Evolutionary conservation across 2,797 vertebrate species (phyloP).

Genomic region (Pteronotus mesoamericanus): DNA sequence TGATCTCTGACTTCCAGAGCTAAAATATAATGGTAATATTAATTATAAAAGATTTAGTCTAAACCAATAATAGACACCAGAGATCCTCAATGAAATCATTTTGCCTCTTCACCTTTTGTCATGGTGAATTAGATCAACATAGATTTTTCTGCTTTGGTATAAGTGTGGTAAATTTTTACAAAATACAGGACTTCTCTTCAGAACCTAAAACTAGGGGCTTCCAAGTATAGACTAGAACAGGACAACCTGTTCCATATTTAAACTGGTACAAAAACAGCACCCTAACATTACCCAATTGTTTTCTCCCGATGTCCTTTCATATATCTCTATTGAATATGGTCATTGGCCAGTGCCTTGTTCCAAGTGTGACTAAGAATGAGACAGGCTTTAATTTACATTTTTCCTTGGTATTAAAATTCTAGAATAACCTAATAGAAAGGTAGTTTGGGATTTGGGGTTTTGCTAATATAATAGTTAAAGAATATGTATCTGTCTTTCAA

Average conservation of each 20-base stretch:
- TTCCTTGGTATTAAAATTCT: not conserved
- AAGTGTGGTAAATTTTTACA: conserved; percentile 31
- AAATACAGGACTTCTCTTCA: not conserved
- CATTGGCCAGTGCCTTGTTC: not conserved
- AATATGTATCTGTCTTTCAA: not conserved
- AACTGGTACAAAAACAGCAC: not conserved
- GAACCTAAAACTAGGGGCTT: not conserved
- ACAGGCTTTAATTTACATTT: not conserved
- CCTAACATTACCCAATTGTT: not conserved
- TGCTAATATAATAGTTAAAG: not conserved
- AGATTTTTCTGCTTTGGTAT: not conserved
- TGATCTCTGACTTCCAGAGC: not conserved
- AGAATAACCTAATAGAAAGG: not conserved
- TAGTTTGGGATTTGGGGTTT: not conserved
- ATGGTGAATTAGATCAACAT: not conserved
- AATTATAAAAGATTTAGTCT: conserved; percentile 47
- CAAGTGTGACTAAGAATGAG: not conserved
- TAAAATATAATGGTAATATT: not conserved
- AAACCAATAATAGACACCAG: not conserved
- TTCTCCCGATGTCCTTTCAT: not conserved
- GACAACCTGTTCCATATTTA: not conserved
- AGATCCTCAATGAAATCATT: conserved; percentile 28
- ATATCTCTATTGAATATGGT: not conserved
- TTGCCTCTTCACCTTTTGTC: conserved; percentile 40
- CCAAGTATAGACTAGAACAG: not conserved